These are phyloP conservation scores for Pluvianellus socialis DNA, from an alignment of 2,113 vertebrate genomes.

Conservation along the genomic window DNA sequence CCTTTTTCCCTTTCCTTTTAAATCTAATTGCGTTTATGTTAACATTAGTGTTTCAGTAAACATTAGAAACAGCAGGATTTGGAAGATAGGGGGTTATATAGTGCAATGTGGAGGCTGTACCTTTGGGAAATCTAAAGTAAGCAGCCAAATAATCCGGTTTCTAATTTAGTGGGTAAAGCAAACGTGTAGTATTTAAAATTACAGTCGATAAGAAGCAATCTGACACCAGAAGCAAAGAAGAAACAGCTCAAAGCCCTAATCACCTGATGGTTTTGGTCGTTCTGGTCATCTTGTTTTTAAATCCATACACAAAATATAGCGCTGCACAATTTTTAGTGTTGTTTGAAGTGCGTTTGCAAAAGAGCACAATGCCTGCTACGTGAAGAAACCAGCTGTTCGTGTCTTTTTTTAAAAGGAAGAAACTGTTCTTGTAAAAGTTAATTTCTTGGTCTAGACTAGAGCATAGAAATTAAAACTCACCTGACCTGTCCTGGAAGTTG, in stretches of 20 bases:
- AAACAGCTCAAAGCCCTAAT: slow-evolving; percentile 49
- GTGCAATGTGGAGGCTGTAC: slow-evolving; percentile 39
- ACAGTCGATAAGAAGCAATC: slow-evolving; percentile 58
- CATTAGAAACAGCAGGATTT: slow-evolving; percentile 43
- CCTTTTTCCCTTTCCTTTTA: not conserved
- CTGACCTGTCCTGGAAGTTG: not conserved
- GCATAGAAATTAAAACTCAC: not conserved
- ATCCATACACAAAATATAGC: not conserved
- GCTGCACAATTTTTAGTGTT: not conserved
- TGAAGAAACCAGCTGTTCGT: rapidly evolving
- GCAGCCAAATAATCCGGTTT: slow-evolving; percentile 75
- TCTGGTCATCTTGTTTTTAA: slow-evolving; percentile 5
- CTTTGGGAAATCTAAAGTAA: slow-evolving; percentile 71
- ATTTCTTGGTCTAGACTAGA: not conserved
- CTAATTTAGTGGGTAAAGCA: slow-evolving; percentile 65
- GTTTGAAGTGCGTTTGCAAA: not conserved
- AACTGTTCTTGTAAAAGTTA: not conserved
- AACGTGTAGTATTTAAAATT: slow-evolving; percentile 64
- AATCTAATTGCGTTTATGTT: slow-evolving; percentile 13
- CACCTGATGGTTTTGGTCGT: slow-evolving; percentile 50
- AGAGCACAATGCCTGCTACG: not conserved
- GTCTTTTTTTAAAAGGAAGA: not conserved
- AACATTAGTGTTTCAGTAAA: not conserved
- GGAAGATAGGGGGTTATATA: not conserved
- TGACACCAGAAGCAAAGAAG: slow-evolving; percentile 47